Percentiles rank a stretch among this genome's conserved stretches.
These are phyloP conservation scores for Agriopis marginaria DNA, from an alignment of 2,888 invertebrate species.

Conservation along the genomic window DNA sequence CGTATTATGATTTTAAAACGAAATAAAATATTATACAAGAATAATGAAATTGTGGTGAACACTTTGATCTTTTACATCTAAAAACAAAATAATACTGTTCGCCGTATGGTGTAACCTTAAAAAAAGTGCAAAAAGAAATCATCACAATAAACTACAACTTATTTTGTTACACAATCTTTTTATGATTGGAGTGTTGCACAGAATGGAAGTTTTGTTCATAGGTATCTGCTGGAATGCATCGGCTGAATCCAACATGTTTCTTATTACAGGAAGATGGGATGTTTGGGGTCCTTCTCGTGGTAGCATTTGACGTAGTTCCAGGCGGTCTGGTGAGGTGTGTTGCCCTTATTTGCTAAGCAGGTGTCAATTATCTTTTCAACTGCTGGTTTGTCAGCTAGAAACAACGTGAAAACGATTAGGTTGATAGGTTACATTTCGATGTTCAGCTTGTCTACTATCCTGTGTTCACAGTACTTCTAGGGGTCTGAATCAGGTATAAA, in stretches of 20 bases:
- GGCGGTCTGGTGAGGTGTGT: conserved; percentile 79
- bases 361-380: conserved; percentile 80
- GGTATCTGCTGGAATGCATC: background rate
- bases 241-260: background rate
- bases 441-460: background rate
- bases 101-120: no score
- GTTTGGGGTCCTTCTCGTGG: conserved; percentile 84
- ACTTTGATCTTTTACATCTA: background rate
- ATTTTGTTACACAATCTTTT: background rate
- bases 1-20: background rate
- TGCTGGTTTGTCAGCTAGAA: conserved; percentile 74
- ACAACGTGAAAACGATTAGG: background rate
- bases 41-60: background rate
- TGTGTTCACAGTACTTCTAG: no score
- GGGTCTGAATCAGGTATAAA: no score
- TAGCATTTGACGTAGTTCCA: conserved; percentile 85
- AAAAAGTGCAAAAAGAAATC: background rate
- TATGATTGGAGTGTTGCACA: no score
- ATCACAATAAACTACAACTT: background rate
- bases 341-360: conserved; percentile 80
- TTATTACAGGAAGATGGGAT: conserved; percentile 76
- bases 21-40: background rate
- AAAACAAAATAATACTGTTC: background rate
- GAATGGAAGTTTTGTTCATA: background rate
- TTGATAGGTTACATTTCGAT: background rate